phyloP scores from a whole-genome alignment of 2,113 vertebrate species.

The Hypocryptadius cinnamomeus region DNA sequence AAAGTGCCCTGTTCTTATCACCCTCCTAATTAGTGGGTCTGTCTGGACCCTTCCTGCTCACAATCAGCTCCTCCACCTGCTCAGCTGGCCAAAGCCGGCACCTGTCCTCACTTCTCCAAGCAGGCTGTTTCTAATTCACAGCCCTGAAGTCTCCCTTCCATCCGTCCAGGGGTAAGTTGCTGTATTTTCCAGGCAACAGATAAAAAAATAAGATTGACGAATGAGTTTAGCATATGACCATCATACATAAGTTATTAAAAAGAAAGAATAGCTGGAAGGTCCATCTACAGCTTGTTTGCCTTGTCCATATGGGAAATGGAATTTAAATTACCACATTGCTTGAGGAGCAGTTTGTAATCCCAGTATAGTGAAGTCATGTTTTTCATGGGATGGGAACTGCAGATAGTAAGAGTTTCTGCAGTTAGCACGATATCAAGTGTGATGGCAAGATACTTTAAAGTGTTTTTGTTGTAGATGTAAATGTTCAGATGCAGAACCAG shows the following conservation, averaged over 20 bases:
- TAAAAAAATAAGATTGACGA: conserved; percentile 15
- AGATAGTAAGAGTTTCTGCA: background rate
- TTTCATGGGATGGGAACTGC: background rate
- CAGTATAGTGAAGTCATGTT: background rate
- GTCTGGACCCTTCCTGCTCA: background rate
- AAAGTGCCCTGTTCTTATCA: background rate
- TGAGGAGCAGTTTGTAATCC: conserved; percentile 14
- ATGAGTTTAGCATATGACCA: conserved; percentile 30
- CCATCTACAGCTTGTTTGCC: background rate
- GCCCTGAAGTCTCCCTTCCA: background rate
- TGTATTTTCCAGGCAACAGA: conserved; percentile 19
- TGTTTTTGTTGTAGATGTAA: background rate
- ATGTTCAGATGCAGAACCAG: background rate
- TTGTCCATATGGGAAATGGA: conserved; percentile 34
- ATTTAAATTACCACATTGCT: background rate
- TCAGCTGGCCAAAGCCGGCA: background rate
- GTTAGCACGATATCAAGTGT: background rate
- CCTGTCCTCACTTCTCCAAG: background rate
- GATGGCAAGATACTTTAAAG: background rate
- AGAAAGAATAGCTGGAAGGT: background rate
- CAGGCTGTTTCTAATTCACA: conserved; percentile 6
- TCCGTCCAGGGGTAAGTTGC: background rate
- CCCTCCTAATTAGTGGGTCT: background rate
- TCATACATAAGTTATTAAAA: background rate
- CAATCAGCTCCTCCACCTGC: background rate